Base-by-base conservation (phyloP, 2,888 invertebrate genomes). In the Apodemia duryi region DNA sequence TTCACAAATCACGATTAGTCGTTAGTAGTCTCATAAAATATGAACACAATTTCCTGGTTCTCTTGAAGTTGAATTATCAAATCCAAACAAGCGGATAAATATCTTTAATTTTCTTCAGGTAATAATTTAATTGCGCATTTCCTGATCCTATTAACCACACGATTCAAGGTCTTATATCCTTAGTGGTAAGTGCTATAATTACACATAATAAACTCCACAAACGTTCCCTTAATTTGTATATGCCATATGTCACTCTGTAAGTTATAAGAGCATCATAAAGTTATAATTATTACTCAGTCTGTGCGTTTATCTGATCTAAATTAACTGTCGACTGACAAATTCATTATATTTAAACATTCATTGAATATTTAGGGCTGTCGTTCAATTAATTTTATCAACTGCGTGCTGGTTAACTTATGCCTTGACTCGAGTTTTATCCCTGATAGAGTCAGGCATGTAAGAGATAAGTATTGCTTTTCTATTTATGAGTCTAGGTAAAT, bases 271-370 rank as follows among this genome's bases (percentile, higher is more conserved):
- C 68, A 68, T 67, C 66, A 69, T 71, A 69, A 80, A 81, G 80
- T 80, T 75, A 82, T 79, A 73, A 77, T 78, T 77, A 81, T 80
- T 75, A 74, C 74, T 79, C 73, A 73, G 74, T 79, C 74, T 68
- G 73, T 69, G 72, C 71, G 71, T 77, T 75, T 74, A 78, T 80
- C 77, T 74, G 76, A 69, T 66, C 68, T 66, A 72, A 83, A 84
- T 81, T 76, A 80, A 75, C 74, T 70, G 82, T 32, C 68, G 80
- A 82, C 73, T 80, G 83, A 83, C 85, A 84, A 80, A 82, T 79
- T 81, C 75, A 77, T 80, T 77, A 81, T 81, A 80, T 84, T 82
- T 82, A 82, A 74, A 75, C 70, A 68, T 66, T 66, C 69, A 77
- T 70, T 69, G 80, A 80, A 73, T 74, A 65, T 65, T 70, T 76